Conservation (phyloP, 2,888 invertebrate species). For the Drosophila longiperda region DNA sequence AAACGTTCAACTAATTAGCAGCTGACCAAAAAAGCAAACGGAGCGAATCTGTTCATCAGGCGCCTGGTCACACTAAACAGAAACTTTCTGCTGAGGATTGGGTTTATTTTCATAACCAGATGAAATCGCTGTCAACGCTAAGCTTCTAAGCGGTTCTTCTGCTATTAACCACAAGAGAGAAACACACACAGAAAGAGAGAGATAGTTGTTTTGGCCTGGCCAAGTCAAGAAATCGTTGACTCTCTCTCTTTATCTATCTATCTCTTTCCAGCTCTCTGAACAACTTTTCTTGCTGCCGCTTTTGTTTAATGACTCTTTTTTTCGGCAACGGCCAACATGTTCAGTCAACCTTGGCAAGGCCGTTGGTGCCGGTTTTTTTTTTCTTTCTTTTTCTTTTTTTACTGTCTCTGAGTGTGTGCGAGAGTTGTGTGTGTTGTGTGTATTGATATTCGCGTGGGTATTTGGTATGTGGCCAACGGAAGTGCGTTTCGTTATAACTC, state of each 20-base stretch:
- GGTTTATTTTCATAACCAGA: constrained; percentile 57
- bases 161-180: constrained; percentile 39
- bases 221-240: constrained; percentile 17
- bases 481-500: constrained; percentile 69
- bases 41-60: constrained; percentile 32
- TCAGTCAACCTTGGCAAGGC: constrained; percentile 85
- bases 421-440: constrained; percentile 32
- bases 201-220: constrained; percentile 29
- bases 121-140: constrained; percentile 54
- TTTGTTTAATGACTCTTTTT: constrained; percentile 69
- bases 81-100: constrained; percentile 52
- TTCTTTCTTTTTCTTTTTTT: constrained; percentile 24
- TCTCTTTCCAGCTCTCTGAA: constrained; percentile 40
- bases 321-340: constrained; percentile 68
- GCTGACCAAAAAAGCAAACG: constrained; percentile 43
- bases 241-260: constrained; percentile 23
- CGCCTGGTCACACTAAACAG: constrained; percentile 14
- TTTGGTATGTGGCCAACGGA: constrained; percentile 74
- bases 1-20: constrained; percentile 57
- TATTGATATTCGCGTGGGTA: constrained; percentile 58
- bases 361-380: constrained; percentile 83
- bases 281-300: constrained; percentile 66
- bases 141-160: constrained; percentile 74
- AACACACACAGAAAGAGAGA: constrained; percentile 25
- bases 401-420: constrained; percentile 25